phyloP scores from a whole-genome alignment of 2,797 vertebrate species.

The Aeoliscus strigatus region DNA sequence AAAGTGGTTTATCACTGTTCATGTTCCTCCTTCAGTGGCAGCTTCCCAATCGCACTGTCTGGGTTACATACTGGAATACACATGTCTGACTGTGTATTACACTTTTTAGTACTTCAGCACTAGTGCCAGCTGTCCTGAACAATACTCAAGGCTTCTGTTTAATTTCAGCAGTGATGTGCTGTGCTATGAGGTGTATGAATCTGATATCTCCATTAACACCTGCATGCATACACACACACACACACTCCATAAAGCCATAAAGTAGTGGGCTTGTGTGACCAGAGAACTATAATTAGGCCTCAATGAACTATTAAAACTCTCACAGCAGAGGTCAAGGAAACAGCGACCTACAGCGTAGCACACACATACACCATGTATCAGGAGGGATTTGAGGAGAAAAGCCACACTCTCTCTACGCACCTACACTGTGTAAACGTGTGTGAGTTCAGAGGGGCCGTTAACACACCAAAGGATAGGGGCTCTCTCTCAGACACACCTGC shows the following conservation, averaged over 20 bases:
- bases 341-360: conserved; percentile 61
- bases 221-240: conserved; percentile 21
- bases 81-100: no score
- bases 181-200: conserved; percentile 34
- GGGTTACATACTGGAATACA: no score
- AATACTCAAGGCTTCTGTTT: conserved; percentile 42
- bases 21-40: no score
- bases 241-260: conserved; percentile 42
- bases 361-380: conserved; percentile 39
- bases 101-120: neutral
- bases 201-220: conserved; percentile 70
- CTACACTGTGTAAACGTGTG: conserved; percentile 35
- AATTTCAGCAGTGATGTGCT: conserved; percentile 40
- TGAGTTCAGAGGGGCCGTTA: conserved; percentile 33
- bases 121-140: conserved; percentile 14
- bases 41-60: no score
- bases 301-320: conserved; percentile 70
- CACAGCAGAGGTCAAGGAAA: conserved; percentile 67
- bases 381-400: conserved; percentile 40
- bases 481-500: conserved; percentile 9
- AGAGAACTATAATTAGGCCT: conserved; percentile 75
- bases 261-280: conserved; percentile 54
- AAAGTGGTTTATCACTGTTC: no score
- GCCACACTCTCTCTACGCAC: conserved; percentile 29
- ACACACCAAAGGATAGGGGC: conserved; percentile 28